phyloP scores from a whole-genome alignment of 2,113 vertebrate genomes.

The Apteryx mantelli region DNA sequence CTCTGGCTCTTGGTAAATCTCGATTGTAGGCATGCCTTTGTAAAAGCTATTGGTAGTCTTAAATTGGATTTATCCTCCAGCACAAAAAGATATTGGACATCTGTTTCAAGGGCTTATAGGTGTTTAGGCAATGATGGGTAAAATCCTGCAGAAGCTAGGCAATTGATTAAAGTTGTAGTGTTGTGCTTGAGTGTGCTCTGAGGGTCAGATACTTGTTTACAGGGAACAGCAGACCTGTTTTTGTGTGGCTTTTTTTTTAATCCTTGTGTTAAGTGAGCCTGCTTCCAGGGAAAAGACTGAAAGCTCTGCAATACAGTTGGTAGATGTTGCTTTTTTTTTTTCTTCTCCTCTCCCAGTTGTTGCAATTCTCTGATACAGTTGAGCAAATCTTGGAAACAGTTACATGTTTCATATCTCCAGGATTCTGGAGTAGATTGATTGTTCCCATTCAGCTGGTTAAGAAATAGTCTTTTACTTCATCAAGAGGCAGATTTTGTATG shows the following conservation, averaged over 20 bases:
- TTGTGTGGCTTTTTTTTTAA: neutral
- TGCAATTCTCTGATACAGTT: neutral
- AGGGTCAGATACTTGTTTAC: neutral
- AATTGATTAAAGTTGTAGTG: neutral
- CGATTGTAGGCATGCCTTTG: neutral
- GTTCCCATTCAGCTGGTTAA: too few relatives aligned
- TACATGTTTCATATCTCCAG: neutral
- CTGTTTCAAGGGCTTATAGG: neutral
- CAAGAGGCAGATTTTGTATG: neutral
- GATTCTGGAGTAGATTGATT: neutral
- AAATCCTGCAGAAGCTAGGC: neutral
- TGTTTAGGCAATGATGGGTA: neutral
- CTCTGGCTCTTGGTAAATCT: neutral
- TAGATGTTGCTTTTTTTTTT: neutral
- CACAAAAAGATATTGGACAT: neutral
- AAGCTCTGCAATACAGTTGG: neutral
- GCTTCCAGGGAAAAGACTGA: neutral
- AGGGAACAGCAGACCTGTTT: neutral
- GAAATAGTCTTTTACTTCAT: neutral
- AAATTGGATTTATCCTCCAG: neutral
- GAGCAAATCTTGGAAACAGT: neutral
- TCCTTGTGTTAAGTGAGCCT: neutral
- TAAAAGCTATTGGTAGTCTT: neutral
- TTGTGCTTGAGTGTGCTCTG: neutral
- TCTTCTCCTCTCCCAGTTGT: neutral